Percentiles rank a stretch among this genome's conserved stretches.
These are phyloP conservation scores for Petrocephalus microphthalmus DNA, from an alignment of 2,113 vertebrate species.

Conservation along the genomic window DNA sequence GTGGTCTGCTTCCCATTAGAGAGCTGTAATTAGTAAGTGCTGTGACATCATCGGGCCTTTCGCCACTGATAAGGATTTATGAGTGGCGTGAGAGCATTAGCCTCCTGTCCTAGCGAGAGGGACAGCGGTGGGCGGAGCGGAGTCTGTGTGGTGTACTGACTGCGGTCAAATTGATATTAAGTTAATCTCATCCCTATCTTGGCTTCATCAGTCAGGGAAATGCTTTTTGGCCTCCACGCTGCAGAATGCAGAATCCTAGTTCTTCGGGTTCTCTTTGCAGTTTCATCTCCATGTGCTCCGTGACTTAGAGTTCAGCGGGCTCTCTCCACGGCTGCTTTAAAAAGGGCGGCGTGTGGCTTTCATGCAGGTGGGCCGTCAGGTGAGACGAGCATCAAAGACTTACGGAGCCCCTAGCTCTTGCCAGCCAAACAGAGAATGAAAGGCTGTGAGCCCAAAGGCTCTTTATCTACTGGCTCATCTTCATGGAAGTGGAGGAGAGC, in stretches of 20 bases:
- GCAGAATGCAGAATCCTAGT: not conserved
- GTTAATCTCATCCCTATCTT: not conserved
- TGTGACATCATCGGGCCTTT: conserved; percentile 28
- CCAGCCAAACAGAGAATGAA: not conserved
- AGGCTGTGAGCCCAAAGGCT: not conserved
- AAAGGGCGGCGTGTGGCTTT: not conserved
- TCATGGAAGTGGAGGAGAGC: not conserved
- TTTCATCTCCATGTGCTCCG: not conserved
- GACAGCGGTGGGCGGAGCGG: not conserved
- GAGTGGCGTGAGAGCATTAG: not conserved
- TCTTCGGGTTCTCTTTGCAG: not conserved
- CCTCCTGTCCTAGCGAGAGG: conserved; percentile 10
- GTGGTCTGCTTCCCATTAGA: conserved; percentile 20
- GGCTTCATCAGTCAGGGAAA: not conserved
- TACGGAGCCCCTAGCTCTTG: not conserved
- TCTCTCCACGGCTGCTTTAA: not conserved
- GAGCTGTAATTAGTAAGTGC: conserved; percentile 20
- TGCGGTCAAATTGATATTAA: not conserved
- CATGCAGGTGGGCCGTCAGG: not conserved
- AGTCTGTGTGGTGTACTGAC: not conserved
- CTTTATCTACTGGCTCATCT: not conserved
- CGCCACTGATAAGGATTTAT: conserved; percentile 14
- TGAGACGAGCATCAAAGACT: not conserved
- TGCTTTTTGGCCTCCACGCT: not conserved
- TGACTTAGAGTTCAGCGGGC: not conserved